Conservation (phyloP, 2,888 invertebrate species). For the Diploptera punctata region DNA sequence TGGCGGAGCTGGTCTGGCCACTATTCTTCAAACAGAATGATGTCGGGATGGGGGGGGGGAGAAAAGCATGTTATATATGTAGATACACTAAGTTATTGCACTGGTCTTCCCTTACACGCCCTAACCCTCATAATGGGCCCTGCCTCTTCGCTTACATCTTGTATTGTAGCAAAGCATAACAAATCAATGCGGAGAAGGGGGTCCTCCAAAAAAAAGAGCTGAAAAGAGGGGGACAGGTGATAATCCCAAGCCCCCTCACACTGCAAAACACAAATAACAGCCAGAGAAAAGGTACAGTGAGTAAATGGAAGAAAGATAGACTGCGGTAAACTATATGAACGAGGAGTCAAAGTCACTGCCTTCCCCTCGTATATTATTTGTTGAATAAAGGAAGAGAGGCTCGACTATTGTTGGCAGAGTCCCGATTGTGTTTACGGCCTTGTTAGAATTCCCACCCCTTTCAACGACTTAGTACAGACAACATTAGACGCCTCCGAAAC, state of each 20-base stretch:
- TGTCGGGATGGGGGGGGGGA: no score
- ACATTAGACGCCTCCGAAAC: no score
- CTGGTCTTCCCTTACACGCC: constrained; percentile 25
- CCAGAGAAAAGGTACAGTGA: constrained; percentile 5
- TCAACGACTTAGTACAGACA: background rate
- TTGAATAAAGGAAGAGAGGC: constrained; percentile 12
- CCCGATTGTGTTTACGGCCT: constrained; percentile 23
- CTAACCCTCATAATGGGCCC: constrained; percentile 30
- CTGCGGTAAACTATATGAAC: constrained; percentile 1
- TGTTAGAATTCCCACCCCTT: background rate
- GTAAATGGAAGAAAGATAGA: constrained; percentile 40
- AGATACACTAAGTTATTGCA: background rate
- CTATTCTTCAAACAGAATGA: background rate
- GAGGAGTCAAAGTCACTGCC: background rate
- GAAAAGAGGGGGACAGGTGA: constrained; percentile 35
- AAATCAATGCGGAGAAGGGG: constrained; percentile 25
- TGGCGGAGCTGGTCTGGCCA: background rate
- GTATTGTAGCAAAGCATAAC: constrained; percentile 24
- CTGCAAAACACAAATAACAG: constrained; percentile 17
- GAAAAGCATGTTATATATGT: no score
- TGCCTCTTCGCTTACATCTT: constrained; percentile 33
- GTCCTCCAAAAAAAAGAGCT: background rate
- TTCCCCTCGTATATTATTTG: constrained; percentile 34
- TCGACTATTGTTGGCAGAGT: background rate
- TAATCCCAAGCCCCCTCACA: constrained; percentile 19